phyloP scores from a whole-genome alignment of 2,797 vertebrate genomes.

The Valencia hispanica region DNA sequence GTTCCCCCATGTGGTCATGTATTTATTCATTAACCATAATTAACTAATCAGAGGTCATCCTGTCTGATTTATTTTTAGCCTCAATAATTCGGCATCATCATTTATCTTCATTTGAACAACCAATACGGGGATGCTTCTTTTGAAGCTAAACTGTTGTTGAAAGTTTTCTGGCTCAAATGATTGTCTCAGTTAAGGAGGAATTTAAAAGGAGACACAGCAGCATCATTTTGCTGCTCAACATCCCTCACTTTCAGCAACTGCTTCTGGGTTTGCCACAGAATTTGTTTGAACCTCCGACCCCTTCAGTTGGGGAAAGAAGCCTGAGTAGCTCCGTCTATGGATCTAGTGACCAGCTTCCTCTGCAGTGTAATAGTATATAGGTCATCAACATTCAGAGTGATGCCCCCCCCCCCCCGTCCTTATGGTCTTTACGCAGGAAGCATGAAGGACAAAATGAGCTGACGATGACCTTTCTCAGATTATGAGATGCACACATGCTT shows the following conservation, averaged over 20 bases:
- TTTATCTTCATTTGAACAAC: background rate
- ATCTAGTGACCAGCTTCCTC: constrained; percentile 46
- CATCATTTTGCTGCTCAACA: constrained; percentile 8
- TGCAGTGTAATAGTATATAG: constrained; percentile 80
- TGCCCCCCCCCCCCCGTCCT: constrained; percentile 46
- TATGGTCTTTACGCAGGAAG: constrained; percentile 74
- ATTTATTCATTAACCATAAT: background rate
- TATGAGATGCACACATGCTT: constrained; percentile 62
- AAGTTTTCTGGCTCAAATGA: background rate
- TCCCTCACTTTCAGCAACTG: constrained; percentile 14
- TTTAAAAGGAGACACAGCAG: constrained; percentile 5
- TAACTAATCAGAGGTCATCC: background rate
- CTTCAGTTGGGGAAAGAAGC: constrained; percentile 40
- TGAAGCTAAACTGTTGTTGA: background rate
- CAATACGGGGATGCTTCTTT: background rate
- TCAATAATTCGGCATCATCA: background rate
- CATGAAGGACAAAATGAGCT: constrained; percentile 79
- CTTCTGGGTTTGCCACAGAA: constrained; percentile 22
- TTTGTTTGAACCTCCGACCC: constrained; percentile 45
- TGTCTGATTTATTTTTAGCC: background rate
- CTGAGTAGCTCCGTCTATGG: constrained; percentile 37
- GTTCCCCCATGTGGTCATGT: background rate
- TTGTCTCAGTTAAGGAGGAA: background rate
- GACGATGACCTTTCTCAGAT: constrained; percentile 70
- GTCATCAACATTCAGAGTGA: constrained; percentile 78